Conservation (phyloP, 2,113 vertebrate genomes). For the Alosa alosa region DNA sequence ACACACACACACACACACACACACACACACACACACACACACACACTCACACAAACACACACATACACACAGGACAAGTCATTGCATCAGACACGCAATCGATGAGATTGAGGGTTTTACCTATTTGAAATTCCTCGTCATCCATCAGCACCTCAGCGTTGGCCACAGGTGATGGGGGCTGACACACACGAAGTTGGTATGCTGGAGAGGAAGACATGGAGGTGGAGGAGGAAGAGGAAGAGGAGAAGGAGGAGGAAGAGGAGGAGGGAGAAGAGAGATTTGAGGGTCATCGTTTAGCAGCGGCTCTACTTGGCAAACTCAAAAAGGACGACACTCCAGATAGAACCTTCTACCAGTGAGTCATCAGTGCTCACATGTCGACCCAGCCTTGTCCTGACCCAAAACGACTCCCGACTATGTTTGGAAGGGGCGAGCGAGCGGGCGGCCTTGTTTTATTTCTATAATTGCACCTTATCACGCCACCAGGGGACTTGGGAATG, state of each 20-base stretch:
- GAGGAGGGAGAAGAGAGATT: neutral
- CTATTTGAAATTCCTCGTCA: conserved; percentile 94
- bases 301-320: no score
- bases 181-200: conserved; percentile 91
- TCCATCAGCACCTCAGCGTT: conserved; percentile 90
- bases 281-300: neutral
- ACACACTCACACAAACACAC: conserved; percentile 13
- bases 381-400: neutral
- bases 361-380: no score
- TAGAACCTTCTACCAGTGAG: no score
- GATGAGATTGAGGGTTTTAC: conserved; percentile 62
- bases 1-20: conserved; percentile 12
- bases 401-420: neutral
- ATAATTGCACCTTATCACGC: neutral
- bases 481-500: neutral
- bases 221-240: neutral
- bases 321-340: no score
- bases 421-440: neutral
- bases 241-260: conserved; percentile 34
- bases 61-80: neutral
- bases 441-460: neutral
- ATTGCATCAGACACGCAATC: neutral
- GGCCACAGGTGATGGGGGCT: conserved; percentile 79
- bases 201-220: conserved; percentile 65
- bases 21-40: neutral